These are phyloP conservation scores for Temnothorax longispinosus DNA, from an alignment of 1,140 invertebrate species.

Conservation along the genomic window DNA sequence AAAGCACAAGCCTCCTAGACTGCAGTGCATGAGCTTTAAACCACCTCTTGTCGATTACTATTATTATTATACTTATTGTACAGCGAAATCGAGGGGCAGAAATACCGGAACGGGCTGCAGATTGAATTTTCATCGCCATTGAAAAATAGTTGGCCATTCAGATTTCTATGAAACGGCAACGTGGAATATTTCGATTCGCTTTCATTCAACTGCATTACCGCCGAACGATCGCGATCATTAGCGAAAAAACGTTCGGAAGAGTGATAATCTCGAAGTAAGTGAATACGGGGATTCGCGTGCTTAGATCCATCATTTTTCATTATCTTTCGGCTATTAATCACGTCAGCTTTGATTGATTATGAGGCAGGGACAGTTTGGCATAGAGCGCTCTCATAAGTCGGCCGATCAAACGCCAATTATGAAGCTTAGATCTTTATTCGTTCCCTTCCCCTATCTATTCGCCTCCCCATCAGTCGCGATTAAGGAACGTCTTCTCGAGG, in stretches of 20 bases:
- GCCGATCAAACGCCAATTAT: constrained; percentile 52
- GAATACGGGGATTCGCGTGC: neutral
- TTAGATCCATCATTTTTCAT: constrained; percentile 55
- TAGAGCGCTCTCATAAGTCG: constrained; percentile 36
- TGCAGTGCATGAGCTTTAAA: too few species aligned
- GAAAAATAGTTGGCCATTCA: neutral
- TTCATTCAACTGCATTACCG: neutral
- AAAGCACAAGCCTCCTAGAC: too few species aligned
- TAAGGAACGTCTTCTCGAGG: constrained; percentile 13
- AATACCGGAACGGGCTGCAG: neutral
- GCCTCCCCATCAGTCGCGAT: neutral
- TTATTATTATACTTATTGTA: too few species aligned
- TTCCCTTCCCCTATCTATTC: neutral
- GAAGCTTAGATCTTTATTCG: constrained; percentile 31
- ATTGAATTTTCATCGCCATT: neutral
- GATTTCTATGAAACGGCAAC: neutral
- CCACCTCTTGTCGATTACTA: too few species aligned
- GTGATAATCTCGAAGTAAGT: neutral
- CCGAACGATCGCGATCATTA: constrained; percentile 5
- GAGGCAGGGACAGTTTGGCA: constrained; percentile 19
- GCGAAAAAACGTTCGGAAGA: neutral
- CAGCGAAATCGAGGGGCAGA: neutral
- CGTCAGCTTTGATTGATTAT: constrained; percentile 55
- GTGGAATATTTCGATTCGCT: neutral
- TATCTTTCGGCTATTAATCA: constrained; percentile 47